Base-by-base conservation (phyloP, 2,113 vertebrate species). In the Mixornis gularis region DNA sequence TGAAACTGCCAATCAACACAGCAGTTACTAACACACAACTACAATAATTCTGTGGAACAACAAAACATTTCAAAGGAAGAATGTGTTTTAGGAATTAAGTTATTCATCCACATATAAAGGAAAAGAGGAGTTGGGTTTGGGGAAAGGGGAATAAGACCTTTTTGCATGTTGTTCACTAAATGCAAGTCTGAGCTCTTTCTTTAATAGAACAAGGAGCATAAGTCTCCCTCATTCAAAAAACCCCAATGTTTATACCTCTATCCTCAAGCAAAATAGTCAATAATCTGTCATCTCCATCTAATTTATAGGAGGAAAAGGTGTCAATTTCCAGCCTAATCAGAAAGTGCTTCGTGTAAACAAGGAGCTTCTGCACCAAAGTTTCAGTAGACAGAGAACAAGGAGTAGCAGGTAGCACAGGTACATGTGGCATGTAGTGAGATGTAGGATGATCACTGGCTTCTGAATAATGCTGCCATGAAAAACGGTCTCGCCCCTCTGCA, bases 301-400 rank as follows among this genome's bases (percentile, higher is more conserved):
- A 90, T 63, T 53, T 74, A 69, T 24, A 85, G 60, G 65, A 87
- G 59, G 55, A 87, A 78, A 70, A 69, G 85, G 49, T 52, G 79
- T 92, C 65, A 34, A 70, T 14, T 90, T 88, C 68, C 90, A 96
- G 89, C 71, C 87, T 89, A 70, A 84, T 89, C 73, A 93, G 62
- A 90, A 96, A 97, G 95, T 93, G 86, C 95, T 92, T 96, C 51
- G 91, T 79, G 77, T 95, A 95, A 97, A 96, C 80, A 87, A 59
- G 60, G 79, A 92, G 90, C 84, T 93, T 95, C 64, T 84, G 92
- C 94, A 93, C 89, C 92, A 65, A 81, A 88, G 78, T 79, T 76
- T 82, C 84, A 92, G 85, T 25, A 79, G 81, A 69, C 66, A 76
- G 87, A 92, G 74, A 86, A 78, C 14, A 79, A 82, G 17, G 21